phyloP scores from a whole-genome alignment of 2,888 invertebrate genomes.

The Hartigia nigra region DNA sequence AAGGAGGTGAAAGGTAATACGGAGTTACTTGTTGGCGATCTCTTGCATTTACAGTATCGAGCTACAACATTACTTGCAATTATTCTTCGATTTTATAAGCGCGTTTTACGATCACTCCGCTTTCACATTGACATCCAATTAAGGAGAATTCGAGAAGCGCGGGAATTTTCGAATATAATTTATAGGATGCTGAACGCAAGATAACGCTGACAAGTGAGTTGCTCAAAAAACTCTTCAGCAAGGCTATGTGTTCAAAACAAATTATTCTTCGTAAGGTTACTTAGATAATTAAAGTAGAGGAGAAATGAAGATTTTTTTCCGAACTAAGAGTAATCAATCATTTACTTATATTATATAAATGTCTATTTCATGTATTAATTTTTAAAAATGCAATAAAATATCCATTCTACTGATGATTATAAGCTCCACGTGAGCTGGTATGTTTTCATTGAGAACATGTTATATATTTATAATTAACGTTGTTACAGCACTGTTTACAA shows the following conservation, averaged over 20 bases:
- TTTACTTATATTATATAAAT: slow-evolving; percentile 31
- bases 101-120: background rate
- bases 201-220: background rate
- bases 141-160: background rate
- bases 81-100: no score
- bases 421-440: background rate
- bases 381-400: slow-evolving; percentile 42
- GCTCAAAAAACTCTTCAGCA: slow-evolving; percentile 3
- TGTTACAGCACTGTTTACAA: background rate
- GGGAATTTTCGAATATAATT: background rate
- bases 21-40: background rate
- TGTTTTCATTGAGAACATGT: background rate
- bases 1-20: background rate
- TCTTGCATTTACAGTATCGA: background rate
- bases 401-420: slow-evolving; percentile 13
- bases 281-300: slow-evolving; percentile 12
- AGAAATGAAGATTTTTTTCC: slow-evolving; percentile 10
- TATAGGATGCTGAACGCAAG: background rate
- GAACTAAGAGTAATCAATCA: slow-evolving; percentile 14
- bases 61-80: background rate
- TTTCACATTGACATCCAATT: background rate
- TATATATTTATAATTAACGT: background rate
- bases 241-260: slow-evolving; percentile 35
- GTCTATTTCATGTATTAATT: slow-evolving; percentile 47
- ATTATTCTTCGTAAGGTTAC: slow-evolving; percentile 25